Conservation (phyloP, 2,888 invertebrate genomes). For the Ctena decussata region DNA sequence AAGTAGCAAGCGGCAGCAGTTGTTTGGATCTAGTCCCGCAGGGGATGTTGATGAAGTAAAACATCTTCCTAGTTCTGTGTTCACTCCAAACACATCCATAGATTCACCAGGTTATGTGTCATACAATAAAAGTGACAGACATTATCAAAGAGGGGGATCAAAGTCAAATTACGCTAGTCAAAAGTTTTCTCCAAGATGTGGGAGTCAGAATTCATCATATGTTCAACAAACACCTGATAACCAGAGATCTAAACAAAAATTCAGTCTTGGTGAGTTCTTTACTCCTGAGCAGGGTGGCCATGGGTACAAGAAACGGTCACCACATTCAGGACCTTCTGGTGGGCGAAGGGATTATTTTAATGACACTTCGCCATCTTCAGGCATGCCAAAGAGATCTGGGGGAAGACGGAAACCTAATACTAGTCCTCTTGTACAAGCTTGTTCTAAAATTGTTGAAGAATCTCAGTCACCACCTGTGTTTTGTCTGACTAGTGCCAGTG, state of each 20-base stretch:
- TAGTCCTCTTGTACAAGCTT: constrained; percentile 14
- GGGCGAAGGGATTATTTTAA: constrained; percentile 49
- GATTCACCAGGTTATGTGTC: constrained; percentile 60
- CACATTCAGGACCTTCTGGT: constrained; percentile 65
- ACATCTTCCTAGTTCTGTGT: constrained; percentile 65
- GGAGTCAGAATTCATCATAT: constrained; percentile 60
- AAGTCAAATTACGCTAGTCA: constrained; percentile 45
- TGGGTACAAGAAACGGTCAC: constrained; percentile 71
- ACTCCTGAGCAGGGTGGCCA: constrained; percentile 51
- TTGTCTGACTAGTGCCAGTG: constrained; percentile 71
- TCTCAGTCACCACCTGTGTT: constrained; percentile 68
- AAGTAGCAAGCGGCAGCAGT: constrained; percentile 71
- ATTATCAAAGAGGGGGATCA: constrained; percentile 37
- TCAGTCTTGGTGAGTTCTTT: constrained; percentile 80
- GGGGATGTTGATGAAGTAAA: constrained; percentile 65
- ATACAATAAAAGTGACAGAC: constrained; percentile 42
- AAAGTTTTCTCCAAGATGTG: constrained; percentile 60
- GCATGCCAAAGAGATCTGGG: constrained; percentile 48
- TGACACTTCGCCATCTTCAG: constrained; percentile 67
- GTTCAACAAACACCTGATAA: constrained; percentile 60
- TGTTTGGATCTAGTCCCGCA: constrained; percentile 75
- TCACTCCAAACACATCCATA: constrained; percentile 70
- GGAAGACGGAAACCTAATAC: constrained; percentile 60
- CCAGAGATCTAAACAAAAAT: constrained; percentile 72
- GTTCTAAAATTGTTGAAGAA: constrained; percentile 5